Evolutionary conservation across 1,140 invertebrate genomes (phyloP).

Genomic region (Battus philenor): DNA sequence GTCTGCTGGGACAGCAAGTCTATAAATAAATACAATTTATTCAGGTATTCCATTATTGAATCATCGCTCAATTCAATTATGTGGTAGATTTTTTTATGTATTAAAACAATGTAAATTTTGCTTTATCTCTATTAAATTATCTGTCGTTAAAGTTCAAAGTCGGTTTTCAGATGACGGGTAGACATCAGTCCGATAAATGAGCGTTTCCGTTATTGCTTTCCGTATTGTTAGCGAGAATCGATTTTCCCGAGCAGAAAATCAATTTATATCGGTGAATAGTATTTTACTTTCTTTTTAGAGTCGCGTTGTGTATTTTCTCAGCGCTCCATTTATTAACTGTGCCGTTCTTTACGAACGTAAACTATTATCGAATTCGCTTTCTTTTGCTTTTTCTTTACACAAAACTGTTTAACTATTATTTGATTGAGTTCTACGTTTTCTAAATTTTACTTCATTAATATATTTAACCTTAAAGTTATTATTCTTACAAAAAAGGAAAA

Average conservation of each 20-base stretch:
- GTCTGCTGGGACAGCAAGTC: too few species aligned
- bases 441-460: too few species aligned
- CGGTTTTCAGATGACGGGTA: not conserved
- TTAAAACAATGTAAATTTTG: not conserved
- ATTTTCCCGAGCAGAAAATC: constrained; percentile 38
- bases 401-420: too few species aligned
- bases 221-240: constrained; percentile 23
- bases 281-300: constrained; percentile 32
- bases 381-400: constrained; percentile 4
- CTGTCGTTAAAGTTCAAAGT: not conserved
- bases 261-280: constrained; percentile 26
- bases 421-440: too few species aligned
- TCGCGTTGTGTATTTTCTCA: constrained; percentile 18
- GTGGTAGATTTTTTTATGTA: not conserved
- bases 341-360: constrained; percentile 12
- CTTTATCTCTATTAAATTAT: not conserved
- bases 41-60: too few species aligned
- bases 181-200: not conserved
- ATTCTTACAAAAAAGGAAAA: too few species aligned
- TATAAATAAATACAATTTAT: too few species aligned
- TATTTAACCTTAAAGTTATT: too few species aligned
- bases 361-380: constrained; percentile 12
- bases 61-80: not conserved
- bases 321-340: constrained; percentile 14
- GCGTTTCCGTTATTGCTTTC: constrained; percentile 19